Conservation (phyloP, 2,888 invertebrate genomes). For the Pachydiplax longipennis region DNA sequence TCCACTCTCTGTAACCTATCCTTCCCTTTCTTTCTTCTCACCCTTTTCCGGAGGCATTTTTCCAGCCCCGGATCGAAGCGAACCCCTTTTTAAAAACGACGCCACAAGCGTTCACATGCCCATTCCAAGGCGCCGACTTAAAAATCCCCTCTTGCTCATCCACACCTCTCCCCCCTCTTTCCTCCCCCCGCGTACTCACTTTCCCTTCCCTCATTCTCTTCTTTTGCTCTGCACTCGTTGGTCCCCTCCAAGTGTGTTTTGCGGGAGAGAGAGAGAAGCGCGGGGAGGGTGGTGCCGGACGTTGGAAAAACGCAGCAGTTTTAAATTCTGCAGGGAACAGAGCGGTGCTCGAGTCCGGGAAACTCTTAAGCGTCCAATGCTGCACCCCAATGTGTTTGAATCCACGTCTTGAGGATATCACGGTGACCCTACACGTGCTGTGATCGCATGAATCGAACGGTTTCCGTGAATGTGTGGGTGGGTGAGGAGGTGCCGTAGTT, state of each 20-base stretch:
- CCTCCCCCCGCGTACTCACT: background rate
- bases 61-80: background rate
- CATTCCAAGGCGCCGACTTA: background rate
- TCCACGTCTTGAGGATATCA: background rate
- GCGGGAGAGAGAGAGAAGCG: background rate
- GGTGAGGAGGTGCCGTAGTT: background rate
- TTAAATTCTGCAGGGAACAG: background rate
- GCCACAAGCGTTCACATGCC: background rate
- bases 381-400: background rate
- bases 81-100: background rate
- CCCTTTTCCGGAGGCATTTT: background rate
- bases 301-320: background rate
- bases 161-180: background rate
- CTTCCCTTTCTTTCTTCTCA: background rate
- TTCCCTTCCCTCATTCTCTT: background rate
- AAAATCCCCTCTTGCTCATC: background rate
- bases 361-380: background rate
- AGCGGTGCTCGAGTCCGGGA: background rate
- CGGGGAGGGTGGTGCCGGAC: background rate
- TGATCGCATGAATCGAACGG: background rate
- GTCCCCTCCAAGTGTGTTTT: background rate
- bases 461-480: background rate
- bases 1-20: background rate
- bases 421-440: background rate
- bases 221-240: conserved; percentile 3